A percentile compares a stretch with the other conserved stretches of the same genome.
Conservation (phyloP, 2,888 invertebrate species). For the Rosalia funebris region DNA sequence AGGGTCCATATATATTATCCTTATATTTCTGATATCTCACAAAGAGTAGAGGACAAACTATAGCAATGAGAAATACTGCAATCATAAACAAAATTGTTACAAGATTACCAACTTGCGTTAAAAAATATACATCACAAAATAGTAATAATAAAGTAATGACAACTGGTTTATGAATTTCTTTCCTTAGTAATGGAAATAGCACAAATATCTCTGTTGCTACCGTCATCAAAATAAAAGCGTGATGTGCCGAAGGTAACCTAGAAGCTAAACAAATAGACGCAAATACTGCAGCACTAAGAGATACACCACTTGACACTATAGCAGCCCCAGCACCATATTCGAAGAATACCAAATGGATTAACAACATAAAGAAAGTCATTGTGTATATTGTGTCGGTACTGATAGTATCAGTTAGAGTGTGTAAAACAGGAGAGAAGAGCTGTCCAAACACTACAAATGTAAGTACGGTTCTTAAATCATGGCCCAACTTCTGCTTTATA, state of each 20-base stretch:
- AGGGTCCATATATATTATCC: slow-evolving; percentile 95
- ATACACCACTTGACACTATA: slow-evolving; percentile 90
- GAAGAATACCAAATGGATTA: slow-evolving; percentile 89
- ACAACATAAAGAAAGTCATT: slow-evolving; percentile 87
- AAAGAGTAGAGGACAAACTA: slow-evolving; percentile 81
- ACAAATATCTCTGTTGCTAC: slow-evolving; percentile 90
- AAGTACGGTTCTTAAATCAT: slow-evolving; percentile 80
- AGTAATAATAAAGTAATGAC: slow-evolving; percentile 68
- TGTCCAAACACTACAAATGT: slow-evolving; percentile 89
- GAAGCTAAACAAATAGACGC: slow-evolving; percentile 96
- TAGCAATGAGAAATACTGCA: slow-evolving; percentile 72
- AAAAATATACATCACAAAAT: slow-evolving; percentile 64
- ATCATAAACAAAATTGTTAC: slow-evolving; percentile 72
- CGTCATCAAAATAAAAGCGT: slow-evolving; percentile 91
- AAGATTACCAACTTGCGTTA: slow-evolving; percentile 70
- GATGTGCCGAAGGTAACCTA: slow-evolving; percentile 82
- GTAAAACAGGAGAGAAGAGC: slow-evolving; percentile 88
- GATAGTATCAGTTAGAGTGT: slow-evolving; percentile 95
- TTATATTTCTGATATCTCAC: slow-evolving; percentile 81
- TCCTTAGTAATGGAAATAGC: slow-evolving; percentile 83
- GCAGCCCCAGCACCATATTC: slow-evolving; percentile 91
- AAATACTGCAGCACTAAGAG: slow-evolving; percentile 94
- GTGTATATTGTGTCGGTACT: slow-evolving; percentile 98
- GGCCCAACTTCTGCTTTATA: slow-evolving; percentile 57
- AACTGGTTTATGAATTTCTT: slow-evolving; percentile 69